phyloP scores from a whole-genome alignment of 2,113 vertebrate species.

The cattle (Bos taurus) region DNA sequence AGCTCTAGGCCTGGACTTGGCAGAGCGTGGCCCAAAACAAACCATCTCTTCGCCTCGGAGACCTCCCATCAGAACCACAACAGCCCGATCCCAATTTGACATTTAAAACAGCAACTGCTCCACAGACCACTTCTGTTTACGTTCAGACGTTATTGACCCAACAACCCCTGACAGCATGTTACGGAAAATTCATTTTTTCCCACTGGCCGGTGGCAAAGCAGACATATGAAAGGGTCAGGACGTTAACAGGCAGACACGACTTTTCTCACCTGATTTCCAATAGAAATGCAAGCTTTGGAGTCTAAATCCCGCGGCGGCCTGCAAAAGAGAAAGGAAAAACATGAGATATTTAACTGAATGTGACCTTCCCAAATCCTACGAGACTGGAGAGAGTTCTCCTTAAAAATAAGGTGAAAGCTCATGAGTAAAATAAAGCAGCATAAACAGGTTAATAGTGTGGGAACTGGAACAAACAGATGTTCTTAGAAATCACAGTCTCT shows the following conservation, averaged over 20 bases:
- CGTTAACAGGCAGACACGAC: accelerated
- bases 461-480: background rate
- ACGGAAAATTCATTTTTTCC: background rate
- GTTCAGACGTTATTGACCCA: background rate
- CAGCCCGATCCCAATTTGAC: background rate
- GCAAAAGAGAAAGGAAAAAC: background rate
- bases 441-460: background rate
- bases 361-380: background rate
- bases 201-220: background rate
- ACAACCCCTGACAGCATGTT: background rate
- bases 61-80: background rate
- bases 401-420: background rate
- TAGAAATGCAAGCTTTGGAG: slow-evolving; percentile 95
- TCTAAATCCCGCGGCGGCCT: slow-evolving; percentile 96
- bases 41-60: background rate
- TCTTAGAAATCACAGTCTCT: background rate
- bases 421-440: background rate
- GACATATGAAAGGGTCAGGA: background rate
- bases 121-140: background rate
- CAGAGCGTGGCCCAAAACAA: background rate
- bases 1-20: background rate
- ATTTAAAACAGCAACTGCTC: background rate
- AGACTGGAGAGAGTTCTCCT: background rate
- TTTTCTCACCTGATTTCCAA: slow-evolving; percentile 93
- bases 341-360: background rate